A percentile compares a stretch with the other conserved stretches of the same genome.
These are phyloP conservation scores for Liopterus haemorrhoidalis DNA, from an alignment of 2,888 invertebrate genomes.

Conservation along the genomic window DNA sequence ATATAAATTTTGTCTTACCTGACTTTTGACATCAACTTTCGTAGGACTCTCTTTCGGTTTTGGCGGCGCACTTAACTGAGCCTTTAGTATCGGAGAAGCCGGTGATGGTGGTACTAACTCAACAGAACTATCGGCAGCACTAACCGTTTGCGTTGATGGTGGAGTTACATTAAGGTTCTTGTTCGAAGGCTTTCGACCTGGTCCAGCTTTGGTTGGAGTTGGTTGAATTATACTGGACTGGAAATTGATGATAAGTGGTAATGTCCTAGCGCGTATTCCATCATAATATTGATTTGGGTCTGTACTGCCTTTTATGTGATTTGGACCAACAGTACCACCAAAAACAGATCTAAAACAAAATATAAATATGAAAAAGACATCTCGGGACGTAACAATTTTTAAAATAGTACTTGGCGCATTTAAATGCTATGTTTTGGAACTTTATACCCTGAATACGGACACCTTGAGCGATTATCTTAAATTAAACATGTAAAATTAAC, in stretches of 20 bases:
- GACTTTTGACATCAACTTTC: conserved; percentile 49
- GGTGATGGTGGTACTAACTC: conserved; percentile 50
- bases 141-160: conserved; percentile 38
- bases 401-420: no score
- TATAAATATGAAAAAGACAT: conserved; percentile 12
- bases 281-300: conserved; percentile 54
- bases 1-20: conserved; percentile 46
- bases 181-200: conserved; percentile 31
- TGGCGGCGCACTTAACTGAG: conserved; percentile 70
- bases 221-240: conserved; percentile 37
- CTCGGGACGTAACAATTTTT: conserved; percentile 3
- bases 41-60: conserved; percentile 45
- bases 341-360: conserved; percentile 63
- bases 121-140: conserved; percentile 27
- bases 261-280: conserved; percentile 55
- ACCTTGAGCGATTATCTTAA: no score
- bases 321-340: conserved; percentile 77
- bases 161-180: conserved; percentile 43
- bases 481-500: no score
- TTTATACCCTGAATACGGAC: no score
- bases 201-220: conserved; percentile 41
- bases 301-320: conserved; percentile 57
- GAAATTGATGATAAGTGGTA: conserved; percentile 50
- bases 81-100: conserved; percentile 76
- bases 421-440: no score